Base-by-base conservation (phyloP, 2,888 invertebrate species). In the Saturnia japonica region DNA sequence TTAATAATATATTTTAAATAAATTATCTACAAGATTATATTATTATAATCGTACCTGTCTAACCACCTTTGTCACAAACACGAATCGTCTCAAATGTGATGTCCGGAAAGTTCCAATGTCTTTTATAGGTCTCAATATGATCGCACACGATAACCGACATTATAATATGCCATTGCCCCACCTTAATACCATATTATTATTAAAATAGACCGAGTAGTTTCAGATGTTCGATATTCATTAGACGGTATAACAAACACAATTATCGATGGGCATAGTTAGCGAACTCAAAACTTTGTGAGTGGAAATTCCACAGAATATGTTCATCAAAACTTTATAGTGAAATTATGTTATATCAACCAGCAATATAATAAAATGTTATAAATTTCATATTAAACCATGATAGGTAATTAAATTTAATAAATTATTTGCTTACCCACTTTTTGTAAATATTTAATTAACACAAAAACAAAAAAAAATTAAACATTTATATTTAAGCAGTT, bases 41-140 rank as follows among this genome's bases (percentile, higher is more conserved):
- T 11, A 14, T 60, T 40, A 64, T n/a, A 54, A 45, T 79, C 86
- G 74, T 78, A 91, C 91, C 91, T 90, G 83, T 82, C 81, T 78
- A 82, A 75, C 80, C 76, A 80, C 77, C 83, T 81, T 82, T 83
- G 78, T 76, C 86, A 87, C 88, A 83, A 84, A 82, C 86, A 87
- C 85, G 83, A 87, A 85, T 82, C 80, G 77, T 73, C 80, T 82
- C 82, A 81, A 80, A 80, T 85, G 80, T 85, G 90, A 88, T 89
- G 90, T 75, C 79, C 79, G 76, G 68, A 74, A 72, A 80, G 80
- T 81, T 89, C 88, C 82, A 76, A 80, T 80, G 84, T 85, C 90
- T 91, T 92, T 89, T 93, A 93, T 93, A 93, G 92, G 91, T 89
- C 90, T 91, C 64, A 79, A 74, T 75, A 66, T 25, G 54, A 77